Conservation (phyloP, 2,888 invertebrate genomes). For the Drosophila fulvimacula region DNA sequence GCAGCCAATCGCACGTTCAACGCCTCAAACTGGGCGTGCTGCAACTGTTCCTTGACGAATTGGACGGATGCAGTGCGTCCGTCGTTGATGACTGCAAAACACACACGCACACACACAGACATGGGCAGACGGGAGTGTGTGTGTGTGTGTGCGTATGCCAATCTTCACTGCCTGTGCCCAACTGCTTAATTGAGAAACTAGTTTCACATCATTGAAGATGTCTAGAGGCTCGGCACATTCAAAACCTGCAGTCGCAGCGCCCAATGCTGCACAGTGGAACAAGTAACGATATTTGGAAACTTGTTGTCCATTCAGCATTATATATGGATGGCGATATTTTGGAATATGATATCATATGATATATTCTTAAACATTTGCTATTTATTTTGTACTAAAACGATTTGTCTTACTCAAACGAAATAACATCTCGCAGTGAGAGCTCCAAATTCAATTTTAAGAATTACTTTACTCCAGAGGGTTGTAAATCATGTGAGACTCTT, state of each 20-base stretch:
- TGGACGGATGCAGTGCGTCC: slow-evolving; percentile 76
- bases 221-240: slow-evolving; percentile 29
- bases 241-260: slow-evolving; percentile 14
- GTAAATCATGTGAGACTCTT: slow-evolving; percentile 30
- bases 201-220: slow-evolving; percentile 58
- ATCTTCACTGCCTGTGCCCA: slow-evolving; percentile 50
- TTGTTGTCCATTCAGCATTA: neutral
- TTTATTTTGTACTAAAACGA: too few relatives aligned
- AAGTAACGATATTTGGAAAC: neutral
- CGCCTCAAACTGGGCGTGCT: slow-evolving; percentile 72
- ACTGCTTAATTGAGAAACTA: slow-evolving; percentile 76
- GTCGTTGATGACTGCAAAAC: slow-evolving; percentile 44
- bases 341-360: neutral
- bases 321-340: neutral
- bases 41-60: slow-evolving; percentile 76
- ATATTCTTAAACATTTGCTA: neutral
- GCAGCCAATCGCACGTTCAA: slow-evolving; percentile 64
- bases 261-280: slow-evolving; percentile 33
- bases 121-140: too few relatives aligned
- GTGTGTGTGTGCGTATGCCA: slow-evolving; percentile 23
- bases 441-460: neutral
- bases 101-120: slow-evolving; percentile 15
- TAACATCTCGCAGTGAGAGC: too few relatives aligned
- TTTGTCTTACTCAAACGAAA: slow-evolving; percentile 2
- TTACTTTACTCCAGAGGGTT: slow-evolving; percentile 10